Conservation (phyloP, 2,797 vertebrate genomes). For the Sylvilagus floridanus region DNA sequence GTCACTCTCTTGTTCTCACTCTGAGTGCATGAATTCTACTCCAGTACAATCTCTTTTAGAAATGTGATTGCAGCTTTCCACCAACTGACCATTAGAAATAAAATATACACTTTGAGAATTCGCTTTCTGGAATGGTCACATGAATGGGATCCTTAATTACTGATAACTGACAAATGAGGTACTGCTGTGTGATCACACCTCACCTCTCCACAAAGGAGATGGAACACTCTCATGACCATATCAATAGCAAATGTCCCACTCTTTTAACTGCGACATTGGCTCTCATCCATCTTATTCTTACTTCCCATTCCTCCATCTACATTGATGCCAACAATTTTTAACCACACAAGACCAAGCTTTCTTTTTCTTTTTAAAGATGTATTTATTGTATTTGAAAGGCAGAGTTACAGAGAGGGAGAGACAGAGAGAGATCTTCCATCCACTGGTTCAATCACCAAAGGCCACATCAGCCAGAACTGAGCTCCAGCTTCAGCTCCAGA, state of each 20-base stretch:
- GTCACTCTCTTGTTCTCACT: neutral
- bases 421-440: too few species aligned
- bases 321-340: neutral
- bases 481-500: too few species aligned
- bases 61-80: neutral
- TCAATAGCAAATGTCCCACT: fast-evolving
- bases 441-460: too few species aligned
- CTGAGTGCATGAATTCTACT: neutral
- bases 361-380: too few species aligned
- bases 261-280: neutral
- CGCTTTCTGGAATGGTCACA: neutral
- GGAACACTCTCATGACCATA: too few species aligned
- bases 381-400: too few species aligned
- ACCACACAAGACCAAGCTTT: neutral
- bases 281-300: neutral
- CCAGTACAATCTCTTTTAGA: neutral
- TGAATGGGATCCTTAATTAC: neutral
- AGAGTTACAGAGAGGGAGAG: too few species aligned
- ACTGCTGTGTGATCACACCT: neutral
- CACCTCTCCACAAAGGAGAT: neutral
- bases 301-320: neutral
- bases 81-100: neutral
- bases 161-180: neutral
- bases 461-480: too few species aligned
- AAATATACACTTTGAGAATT: neutral